These are phyloP conservation scores for Neoscelio sp. DNA, from an alignment of 2,888 invertebrate species.

Conservation along the genomic window DNA sequence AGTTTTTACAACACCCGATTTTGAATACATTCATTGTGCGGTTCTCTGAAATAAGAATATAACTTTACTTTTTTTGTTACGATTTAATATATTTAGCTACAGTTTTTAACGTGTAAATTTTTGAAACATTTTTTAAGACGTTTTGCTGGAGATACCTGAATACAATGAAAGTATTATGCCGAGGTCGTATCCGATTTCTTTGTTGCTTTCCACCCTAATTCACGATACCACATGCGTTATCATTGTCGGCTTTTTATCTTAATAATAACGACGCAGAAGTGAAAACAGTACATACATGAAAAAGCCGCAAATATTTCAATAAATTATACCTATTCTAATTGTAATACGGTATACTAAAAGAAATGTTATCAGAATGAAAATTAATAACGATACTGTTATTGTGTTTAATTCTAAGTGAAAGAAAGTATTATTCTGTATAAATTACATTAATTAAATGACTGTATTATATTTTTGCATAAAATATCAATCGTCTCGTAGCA, in stretches of 20 bases:
- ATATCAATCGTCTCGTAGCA: too few relatives aligned
- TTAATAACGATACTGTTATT: too few relatives aligned
- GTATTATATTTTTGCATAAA: too few relatives aligned
- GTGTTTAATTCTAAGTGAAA: too few relatives aligned
- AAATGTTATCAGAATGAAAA: too few relatives aligned
- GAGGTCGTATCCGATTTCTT: conserved; percentile 47
- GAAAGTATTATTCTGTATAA: too few relatives aligned
- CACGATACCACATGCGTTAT: conserved; percentile 54
- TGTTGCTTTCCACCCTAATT: conserved; percentile 55
- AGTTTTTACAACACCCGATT: conserved; percentile 22
- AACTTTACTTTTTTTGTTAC: conserved; percentile 4
- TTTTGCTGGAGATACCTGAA: conserved; percentile 40
- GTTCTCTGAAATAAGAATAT: neutral
- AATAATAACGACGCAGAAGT: conserved; percentile 29
- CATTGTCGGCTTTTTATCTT: conserved; percentile 52
- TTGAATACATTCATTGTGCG: conserved; percentile 35
- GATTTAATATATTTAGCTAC: conserved; percentile 34
- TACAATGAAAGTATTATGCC: conserved; percentile 59
- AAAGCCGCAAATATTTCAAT: conserved; percentile 3
- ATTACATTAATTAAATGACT: too few relatives aligned
- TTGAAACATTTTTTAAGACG: conserved; percentile 48
- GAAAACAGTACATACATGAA: neutral
- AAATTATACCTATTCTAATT: neutral
- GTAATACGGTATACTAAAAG: too few relatives aligned
- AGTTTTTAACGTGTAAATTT: conserved; percentile 29